Conservation (phyloP, 2,888 invertebrate species). For the Hydraecia micacea region DNA sequence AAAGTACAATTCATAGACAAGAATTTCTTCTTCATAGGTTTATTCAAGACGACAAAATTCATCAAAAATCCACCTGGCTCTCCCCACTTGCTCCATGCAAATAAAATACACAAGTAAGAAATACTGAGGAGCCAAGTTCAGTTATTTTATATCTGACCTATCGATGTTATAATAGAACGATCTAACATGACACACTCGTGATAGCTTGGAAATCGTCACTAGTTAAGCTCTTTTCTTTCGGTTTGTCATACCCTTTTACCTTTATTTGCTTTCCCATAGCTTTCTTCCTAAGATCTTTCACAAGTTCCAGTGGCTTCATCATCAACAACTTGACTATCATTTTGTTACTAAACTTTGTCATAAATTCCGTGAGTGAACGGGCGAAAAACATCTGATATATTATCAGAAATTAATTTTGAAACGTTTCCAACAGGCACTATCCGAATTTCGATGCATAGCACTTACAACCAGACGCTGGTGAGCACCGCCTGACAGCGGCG, state of each 20-base stretch:
- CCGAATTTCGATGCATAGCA: constrained; percentile 88
- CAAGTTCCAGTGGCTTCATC: constrained; percentile 54
- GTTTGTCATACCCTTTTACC: constrained; percentile 61
- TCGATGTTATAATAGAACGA: constrained; percentile 73
- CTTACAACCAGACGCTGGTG: constrained; percentile 86
- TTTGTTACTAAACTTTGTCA: constrained; percentile 42
- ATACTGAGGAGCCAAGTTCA: constrained; percentile 74
- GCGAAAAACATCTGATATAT: neutral
- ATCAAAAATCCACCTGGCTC: constrained; percentile 86
- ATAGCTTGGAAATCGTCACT: constrained; percentile 77
- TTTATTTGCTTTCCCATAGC: constrained; percentile 65
- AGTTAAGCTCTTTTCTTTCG: constrained; percentile 77
- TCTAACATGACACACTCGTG: constrained; percentile 73
- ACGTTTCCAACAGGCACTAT: constrained; percentile 81
- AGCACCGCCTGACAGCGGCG: constrained; percentile 85
- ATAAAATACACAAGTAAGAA: constrained; percentile 88
- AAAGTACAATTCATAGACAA: constrained; percentile 57
- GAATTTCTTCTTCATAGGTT: constrained; percentile 87
- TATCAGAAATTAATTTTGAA: neutral
- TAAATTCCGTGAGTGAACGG: constrained; percentile 48
- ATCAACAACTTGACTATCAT: constrained; percentile 49
- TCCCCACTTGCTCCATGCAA: constrained; percentile 89
- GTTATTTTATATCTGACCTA: constrained; percentile 72
- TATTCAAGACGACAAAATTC: constrained; percentile 88
- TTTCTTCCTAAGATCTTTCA: constrained; percentile 60